Evolutionary conservation across 2,888 invertebrate species (phyloP), one percentile per base, ranked within the genome.

Genomic region (Thereva unica): DNA sequence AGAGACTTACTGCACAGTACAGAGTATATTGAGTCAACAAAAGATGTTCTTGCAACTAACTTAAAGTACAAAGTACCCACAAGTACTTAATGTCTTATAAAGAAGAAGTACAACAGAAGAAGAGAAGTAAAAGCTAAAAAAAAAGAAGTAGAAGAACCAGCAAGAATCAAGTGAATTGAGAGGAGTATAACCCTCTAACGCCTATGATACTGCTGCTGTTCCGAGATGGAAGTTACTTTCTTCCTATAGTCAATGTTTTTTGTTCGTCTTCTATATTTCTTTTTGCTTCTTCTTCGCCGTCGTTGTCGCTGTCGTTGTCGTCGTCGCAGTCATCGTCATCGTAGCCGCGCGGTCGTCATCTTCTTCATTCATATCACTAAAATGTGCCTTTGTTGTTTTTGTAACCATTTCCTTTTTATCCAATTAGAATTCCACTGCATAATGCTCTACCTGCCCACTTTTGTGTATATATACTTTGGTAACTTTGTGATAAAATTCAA

Each of bases 371-470:
- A 23, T 23, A 23, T 23, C n/a, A n/a, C 23, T 23, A 23, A 23
- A 23, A 23, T 23, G n/a, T 8, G n/a, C 23, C 4, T 45, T 64
- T 65, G 49, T 66, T 57, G 42, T 44, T 56, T 66, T 66, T 66
- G 66, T 66, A 66, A 42, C 66, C 45, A 66, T 66, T 66, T 57
- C 57, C 66, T 66, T 66, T 65, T 66, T 66, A 57, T 66, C 66
- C 66, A 66, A 66, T 66, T 66, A 66, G 66, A 66, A 66, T 66
- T 65, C 65, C 64, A 64, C 52, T 64, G 53, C 53, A 53, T 42
- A 42, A 56, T 42, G n/a, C 42, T 44, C 64, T 53, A 52, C 64
- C 56, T 65, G 65, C 49, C 45, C 55, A 47, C 55, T 55, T 53
- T 4, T 44, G 10, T 44, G 44, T 64, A 64, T 64, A 64, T 64